phyloP scores from a whole-genome alignment of 2,113 vertebrate genomes.

The Oceanodroma tethys region DNA sequence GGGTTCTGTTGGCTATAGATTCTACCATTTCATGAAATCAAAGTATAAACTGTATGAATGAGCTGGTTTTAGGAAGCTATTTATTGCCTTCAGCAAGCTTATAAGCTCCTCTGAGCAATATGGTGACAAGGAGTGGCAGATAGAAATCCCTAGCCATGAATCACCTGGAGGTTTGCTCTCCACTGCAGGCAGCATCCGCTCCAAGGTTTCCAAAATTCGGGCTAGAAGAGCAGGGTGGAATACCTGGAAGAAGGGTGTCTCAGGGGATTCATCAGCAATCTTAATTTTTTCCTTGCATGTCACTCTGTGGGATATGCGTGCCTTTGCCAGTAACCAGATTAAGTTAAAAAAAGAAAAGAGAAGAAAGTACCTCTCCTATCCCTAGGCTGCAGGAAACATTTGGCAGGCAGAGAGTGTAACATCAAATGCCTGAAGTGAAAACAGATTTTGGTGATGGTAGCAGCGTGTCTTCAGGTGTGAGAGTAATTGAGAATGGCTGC shows the following conservation, averaged over 20 bases:
- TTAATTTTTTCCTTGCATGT: neutral
- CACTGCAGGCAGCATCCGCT: neutral
- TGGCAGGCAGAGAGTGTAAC: neutral
- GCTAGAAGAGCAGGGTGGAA: neutral
- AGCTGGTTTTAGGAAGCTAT: neutral
- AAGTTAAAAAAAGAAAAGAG: neutral
- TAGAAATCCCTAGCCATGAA: neutral
- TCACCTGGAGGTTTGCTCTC: neutral
- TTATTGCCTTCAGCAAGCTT: conserved; percentile 7
- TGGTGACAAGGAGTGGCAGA: neutral
- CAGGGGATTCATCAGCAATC: neutral
- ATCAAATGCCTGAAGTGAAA: neutral
- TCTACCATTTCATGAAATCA: neutral
- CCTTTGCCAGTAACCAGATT: neutral
- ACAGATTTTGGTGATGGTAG: neutral
- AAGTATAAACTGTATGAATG: neutral
- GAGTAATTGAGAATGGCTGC: neutral
- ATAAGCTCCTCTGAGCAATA: neutral
- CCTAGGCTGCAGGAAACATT: neutral
- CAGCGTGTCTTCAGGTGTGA: neutral
- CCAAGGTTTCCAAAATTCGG: neutral
- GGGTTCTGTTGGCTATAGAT: neutral
- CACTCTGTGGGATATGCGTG: neutral
- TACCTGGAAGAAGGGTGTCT: neutral
- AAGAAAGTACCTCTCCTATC: neutral